Conservation (phyloP, 2,797 vertebrate species). For the Fistularia commersonii region DNA sequence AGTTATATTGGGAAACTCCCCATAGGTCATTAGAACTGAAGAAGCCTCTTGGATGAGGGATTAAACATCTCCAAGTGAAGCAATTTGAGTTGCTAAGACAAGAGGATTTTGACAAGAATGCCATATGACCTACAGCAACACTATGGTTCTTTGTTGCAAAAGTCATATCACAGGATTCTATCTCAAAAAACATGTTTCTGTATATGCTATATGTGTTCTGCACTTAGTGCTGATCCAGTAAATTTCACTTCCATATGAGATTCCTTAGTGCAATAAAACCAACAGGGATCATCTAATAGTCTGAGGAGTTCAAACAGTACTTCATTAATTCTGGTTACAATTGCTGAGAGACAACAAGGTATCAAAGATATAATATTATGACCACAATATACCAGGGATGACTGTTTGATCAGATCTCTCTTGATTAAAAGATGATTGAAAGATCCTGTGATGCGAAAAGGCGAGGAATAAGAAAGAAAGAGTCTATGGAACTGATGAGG, state of each 20-base stretch:
- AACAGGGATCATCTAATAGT: slow-evolving; percentile 32
- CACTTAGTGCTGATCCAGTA: too few relatives aligned
- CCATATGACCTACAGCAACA: background rate
- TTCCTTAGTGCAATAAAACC: slow-evolving; percentile 20
- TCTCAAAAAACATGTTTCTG: too few relatives aligned
- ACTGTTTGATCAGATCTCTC: background rate
- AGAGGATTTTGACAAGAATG: too few relatives aligned
- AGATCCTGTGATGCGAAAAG: too few relatives aligned
- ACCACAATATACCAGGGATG: background rate
- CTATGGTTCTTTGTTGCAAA: background rate
- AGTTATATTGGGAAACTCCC: too few relatives aligned
- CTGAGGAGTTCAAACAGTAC: slow-evolving; percentile 31
- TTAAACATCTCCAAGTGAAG: too few relatives aligned
- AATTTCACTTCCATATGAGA: background rate
- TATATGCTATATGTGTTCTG: too few relatives aligned
- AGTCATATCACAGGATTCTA: background rate
- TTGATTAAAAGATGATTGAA: background rate
- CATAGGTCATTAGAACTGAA: too few relatives aligned
- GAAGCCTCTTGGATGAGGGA: too few relatives aligned
- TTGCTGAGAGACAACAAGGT: background rate
- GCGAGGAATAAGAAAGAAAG: too few relatives aligned
- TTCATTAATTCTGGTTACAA: slow-evolving; percentile 10
- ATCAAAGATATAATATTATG: background rate
- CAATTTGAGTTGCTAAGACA: too few relatives aligned
- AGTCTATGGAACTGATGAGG: too few relatives aligned